Evolutionary conservation across 2,888 invertebrate species (phyloP).

Genomic region (Tuberolachnus salignus): DNA sequence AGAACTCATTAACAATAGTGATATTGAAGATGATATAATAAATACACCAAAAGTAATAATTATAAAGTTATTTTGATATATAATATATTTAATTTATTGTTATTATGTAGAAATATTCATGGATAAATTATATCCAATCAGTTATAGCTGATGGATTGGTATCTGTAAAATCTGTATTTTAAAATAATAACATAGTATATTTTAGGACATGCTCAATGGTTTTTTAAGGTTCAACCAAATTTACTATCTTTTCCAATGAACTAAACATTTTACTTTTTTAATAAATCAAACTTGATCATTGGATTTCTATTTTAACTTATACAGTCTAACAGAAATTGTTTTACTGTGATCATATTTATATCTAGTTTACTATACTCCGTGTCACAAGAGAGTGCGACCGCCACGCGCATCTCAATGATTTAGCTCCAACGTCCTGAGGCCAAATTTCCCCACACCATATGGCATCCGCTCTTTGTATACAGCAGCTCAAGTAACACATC

Average conservation of each 20-base stretch:
- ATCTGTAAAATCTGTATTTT: too few species aligned
- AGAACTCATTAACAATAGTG: neutral
- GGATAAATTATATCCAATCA: neutral
- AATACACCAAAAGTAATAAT: conserved; percentile 28
- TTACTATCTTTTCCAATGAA: too few species aligned
- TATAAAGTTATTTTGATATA: neutral
- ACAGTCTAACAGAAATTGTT: too few species aligned
- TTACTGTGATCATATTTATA: too few species aligned
- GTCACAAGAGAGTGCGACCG: neutral
- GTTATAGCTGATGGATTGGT: neutral
- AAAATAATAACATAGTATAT: too few species aligned
- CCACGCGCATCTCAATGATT: neutral
- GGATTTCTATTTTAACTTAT: too few species aligned
- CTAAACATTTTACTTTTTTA: too few species aligned
- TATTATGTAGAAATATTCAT: neutral
- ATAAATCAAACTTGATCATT: too few species aligned
- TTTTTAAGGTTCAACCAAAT: too few species aligned
- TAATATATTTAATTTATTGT: neutral
- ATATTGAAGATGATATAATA: conserved; percentile 10
- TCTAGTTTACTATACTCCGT: neutral
- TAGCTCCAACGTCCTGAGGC: neutral
- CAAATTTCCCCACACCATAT: neutral
- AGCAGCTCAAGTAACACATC: neutral
- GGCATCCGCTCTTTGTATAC: neutral
- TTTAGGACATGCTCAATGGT: too few species aligned